Evolutionary conservation across 1,140 invertebrate genomes (phyloP).

Genomic region (Periplaneta americana): DNA sequence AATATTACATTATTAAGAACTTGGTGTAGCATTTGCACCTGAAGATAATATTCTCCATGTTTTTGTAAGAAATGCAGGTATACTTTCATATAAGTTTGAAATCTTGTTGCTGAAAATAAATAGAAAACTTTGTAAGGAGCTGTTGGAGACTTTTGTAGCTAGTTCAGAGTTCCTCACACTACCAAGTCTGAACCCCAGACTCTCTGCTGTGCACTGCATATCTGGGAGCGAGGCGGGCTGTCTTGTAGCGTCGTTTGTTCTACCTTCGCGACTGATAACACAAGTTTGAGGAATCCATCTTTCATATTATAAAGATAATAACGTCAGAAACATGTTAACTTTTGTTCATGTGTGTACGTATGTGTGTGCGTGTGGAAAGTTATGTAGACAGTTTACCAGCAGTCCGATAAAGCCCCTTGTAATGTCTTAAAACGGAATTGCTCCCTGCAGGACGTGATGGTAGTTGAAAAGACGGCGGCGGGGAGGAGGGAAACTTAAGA

Average conservation of each 20-base stretch:
- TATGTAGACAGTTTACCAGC: not conserved
- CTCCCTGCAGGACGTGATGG: not conserved
- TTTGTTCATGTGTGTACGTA: not conserved
- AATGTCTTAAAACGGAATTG: not conserved
- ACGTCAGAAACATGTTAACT: not conserved
- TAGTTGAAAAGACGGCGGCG: not conserved
- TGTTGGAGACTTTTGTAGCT: not conserved
- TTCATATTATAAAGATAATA: not conserved
- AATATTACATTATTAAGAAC: no score
- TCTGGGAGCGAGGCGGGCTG: not conserved
- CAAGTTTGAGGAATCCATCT: not conserved
- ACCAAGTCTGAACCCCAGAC: not conserved
- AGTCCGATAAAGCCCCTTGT: not conserved
- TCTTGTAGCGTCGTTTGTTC: no score
- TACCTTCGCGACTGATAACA: not conserved
- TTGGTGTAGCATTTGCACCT: no score
- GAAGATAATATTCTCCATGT: no score
- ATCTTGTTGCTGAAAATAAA: no score
- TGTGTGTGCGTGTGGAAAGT: not conserved
- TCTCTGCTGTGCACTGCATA: not conserved
- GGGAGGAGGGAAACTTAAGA: not conserved
- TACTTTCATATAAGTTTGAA: no score
- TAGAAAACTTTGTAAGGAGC: not conserved
- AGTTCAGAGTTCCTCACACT: not conserved
- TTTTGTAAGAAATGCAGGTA: no score